Conservation (phyloP, 64 coral and sea anemone species). For the Catalaphyllia jardinei region DNA sequence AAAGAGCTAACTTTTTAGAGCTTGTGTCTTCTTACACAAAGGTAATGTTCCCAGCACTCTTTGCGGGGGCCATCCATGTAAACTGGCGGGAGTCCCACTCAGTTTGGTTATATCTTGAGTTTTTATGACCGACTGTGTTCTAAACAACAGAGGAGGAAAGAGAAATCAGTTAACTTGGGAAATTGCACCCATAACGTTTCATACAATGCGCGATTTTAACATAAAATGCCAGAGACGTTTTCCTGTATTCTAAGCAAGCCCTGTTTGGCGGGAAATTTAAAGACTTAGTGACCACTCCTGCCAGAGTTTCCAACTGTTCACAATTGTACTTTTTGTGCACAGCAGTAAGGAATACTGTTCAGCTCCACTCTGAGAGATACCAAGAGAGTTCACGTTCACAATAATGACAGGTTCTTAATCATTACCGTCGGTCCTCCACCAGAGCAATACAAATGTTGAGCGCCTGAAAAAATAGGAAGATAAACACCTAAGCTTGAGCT, state of each 20-base stretch:
- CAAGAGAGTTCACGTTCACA: too few relatives aligned
- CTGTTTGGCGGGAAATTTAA: too few relatives aligned
- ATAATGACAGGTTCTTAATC: background rate
- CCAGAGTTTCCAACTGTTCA: too few relatives aligned
- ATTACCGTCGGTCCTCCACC: slow-evolving; percentile 49
- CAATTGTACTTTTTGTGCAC: too few relatives aligned
- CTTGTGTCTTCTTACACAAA: slow-evolving; percentile 43
- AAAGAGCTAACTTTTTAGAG: too few relatives aligned
- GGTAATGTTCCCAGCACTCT: slow-evolving; percentile 30
- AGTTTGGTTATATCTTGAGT: background rate
- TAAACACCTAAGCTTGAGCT: too few relatives aligned
- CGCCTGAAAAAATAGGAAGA: background rate
- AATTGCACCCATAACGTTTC: background rate
- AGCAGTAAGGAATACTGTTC: too few relatives aligned
- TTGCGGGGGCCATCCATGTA: slow-evolving; percentile 42
- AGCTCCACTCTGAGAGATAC: too few relatives aligned
- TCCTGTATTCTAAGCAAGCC: too few relatives aligned
- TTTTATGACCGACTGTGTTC: slow-evolving; percentile 47
- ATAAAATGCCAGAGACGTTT: too few relatives aligned
- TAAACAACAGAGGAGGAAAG: slow-evolving; percentile 25
- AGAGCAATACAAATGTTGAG: slow-evolving; percentile 25
- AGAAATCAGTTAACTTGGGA: background rate
- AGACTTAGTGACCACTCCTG: too few relatives aligned
- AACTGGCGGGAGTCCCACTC: slow-evolving; percentile 26
- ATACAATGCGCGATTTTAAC: too few relatives aligned